These are phyloP conservation scores for Diarsia brunnea DNA, from an alignment of 2,888 invertebrate species.

Conservation along the genomic window DNA sequence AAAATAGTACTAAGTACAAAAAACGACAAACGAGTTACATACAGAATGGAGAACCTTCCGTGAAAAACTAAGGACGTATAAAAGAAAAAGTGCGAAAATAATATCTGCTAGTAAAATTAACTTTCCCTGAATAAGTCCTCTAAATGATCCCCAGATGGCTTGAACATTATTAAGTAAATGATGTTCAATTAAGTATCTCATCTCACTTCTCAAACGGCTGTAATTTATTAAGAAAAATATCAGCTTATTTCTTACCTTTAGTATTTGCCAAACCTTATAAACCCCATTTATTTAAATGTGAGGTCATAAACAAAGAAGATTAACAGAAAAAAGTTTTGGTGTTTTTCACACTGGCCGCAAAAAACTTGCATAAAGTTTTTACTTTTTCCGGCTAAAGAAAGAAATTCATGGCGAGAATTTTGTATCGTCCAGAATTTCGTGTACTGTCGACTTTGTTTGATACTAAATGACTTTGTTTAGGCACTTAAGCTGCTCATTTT, in stretches of 20 bases:
- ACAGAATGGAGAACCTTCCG: background rate
- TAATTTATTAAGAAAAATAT: constrained; percentile 36
- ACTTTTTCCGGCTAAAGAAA: constrained; percentile 58
- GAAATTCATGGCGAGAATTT: constrained; percentile 74
- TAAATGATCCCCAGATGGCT: constrained; percentile 37
- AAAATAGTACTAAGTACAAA: background rate
- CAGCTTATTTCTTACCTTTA: constrained; percentile 13
- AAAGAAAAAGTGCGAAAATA: background rate
- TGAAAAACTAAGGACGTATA: background rate
- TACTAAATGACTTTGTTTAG: constrained; percentile 79
- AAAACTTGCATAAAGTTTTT: constrained; percentile 58
- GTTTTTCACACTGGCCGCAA: constrained; percentile 26
- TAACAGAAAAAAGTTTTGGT: constrained; percentile 45
- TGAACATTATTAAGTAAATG: constrained; percentile 36
- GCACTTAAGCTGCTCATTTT: constrained; percentile 75
- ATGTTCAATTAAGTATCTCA: constrained; percentile 40
- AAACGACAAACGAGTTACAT: no score
- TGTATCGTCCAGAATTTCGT: constrained; percentile 71
- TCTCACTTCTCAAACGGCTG: constrained; percentile 38
- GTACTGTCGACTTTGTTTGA: constrained; percentile 68
- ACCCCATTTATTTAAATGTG: constrained; percentile 31
- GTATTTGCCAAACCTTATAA: constrained; percentile 29
- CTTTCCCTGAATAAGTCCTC: background rate
- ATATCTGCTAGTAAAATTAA: constrained; percentile 8
- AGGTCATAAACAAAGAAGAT: constrained; percentile 52